Base-by-base conservation (phyloP, 2,797 vertebrate species). In the Hypotaenidia okinawae region DNA sequence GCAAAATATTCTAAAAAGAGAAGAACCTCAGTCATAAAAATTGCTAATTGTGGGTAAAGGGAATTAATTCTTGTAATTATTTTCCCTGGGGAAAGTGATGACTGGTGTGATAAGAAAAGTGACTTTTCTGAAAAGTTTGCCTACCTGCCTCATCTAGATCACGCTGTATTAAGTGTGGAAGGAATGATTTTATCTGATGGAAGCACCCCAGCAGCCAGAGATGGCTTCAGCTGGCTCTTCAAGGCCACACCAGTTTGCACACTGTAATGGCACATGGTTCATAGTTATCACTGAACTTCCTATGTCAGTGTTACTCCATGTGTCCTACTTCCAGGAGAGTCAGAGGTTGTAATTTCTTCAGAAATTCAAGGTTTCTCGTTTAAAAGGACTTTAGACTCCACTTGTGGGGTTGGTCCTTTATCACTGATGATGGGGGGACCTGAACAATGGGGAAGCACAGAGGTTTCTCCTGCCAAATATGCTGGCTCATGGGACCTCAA, bases 11-110 rank as follows among this genome's bases (percentile, higher is more conserved):
- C 57, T 59, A 21, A 66, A 63, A 45, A 33, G 11, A 32, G 49
- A 69, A 96, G 63, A 72, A 47, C 27, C 45, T 54, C 55, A 67
- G 80, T 91, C 76, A 90, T 84, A 93, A 91, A 97, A 96, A 77
- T 41, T 67, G 54, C 63, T 93, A 92, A 88, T 61, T 77, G 52
- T 79, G 74, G n/a, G 66, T 52, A 72, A 30, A 75, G 55, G 55
- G 68, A 87, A 82, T 87, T 64, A 64, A 77, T 85, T 74, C 28
- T 37, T 45, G 39, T 19, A 32, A 49, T 49, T 49, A 23, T 49
- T 57, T 27, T 62, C 54, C 85, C 74, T 15, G 5, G 37, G 32
- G 47, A 84, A 90, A 89, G 84, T 37, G 73, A 49, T 52, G 49
- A 85, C 84, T 89, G 68, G 33, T 14, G 0, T 32, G 55, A 81